phyloP scores from a whole-genome alignment of 1,140 invertebrate genomes.

The Scaptomyza pallida region DNA sequence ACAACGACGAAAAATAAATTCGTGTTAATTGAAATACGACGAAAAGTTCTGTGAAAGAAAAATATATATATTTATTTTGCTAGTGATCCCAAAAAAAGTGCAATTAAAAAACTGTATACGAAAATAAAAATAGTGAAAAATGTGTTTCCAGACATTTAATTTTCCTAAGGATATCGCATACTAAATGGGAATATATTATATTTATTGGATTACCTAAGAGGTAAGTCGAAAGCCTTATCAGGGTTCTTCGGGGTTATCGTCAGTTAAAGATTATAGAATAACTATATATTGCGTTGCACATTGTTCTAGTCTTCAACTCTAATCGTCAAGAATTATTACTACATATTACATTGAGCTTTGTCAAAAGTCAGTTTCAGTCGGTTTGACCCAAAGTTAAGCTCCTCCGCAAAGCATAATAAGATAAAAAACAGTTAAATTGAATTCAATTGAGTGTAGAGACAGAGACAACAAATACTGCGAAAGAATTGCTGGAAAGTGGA shows the following conservation, averaged over 20 bases:
- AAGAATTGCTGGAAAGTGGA: slow-evolving; percentile 20
- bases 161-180: slow-evolving; percentile 38
- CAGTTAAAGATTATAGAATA: slow-evolving; percentile 10
- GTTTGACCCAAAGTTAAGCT: not conserved
- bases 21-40: slow-evolving; percentile 47
- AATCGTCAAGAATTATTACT: no score
- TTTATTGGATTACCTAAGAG: slow-evolving; percentile 46
- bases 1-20: slow-evolving; percentile 17
- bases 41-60: slow-evolving; percentile 24
- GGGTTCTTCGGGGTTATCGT: slow-evolving; percentile 52
- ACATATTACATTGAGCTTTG: not conserved
- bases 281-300: not conserved
- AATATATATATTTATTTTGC: slow-evolving; percentile 12
- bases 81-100: slow-evolving; percentile 2
- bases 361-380: not conserved
- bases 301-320: not conserved
- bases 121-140: slow-evolving; percentile 8
- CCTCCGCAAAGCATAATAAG: slow-evolving; percentile 27
- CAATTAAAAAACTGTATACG: not conserved
- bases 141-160: slow-evolving; percentile 9
- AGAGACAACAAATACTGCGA: not conserved
- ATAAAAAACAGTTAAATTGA: slow-evolving; percentile 70
- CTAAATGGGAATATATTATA: slow-evolving; percentile 59
- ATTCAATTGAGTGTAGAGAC: slow-evolving; percentile 62
- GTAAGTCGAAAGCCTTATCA: slow-evolving; percentile 35